Conservation (phyloP, 2,113 vertebrate genomes). For the Anguilla rostrata region DNA sequence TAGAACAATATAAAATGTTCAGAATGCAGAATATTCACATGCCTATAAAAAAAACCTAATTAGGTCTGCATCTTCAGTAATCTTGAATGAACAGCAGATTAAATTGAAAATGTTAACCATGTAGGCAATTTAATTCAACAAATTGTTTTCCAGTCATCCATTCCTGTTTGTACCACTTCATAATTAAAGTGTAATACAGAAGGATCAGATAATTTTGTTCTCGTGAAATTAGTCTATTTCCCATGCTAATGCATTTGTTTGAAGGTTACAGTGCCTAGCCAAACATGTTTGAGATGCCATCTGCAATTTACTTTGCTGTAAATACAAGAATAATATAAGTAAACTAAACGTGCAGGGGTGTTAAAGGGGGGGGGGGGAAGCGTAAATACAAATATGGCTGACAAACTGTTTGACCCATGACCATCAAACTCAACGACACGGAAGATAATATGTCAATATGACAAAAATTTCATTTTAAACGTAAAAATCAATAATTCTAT, state of each 20-base stretch:
- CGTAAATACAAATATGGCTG: too few species aligned
- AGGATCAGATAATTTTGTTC: not conserved
- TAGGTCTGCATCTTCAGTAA: not conserved
- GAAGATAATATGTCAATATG: too few species aligned
- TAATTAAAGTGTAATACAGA: not conserved
- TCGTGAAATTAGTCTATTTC: not conserved
- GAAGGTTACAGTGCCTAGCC: not conserved
- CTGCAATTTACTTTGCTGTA: not conserved
- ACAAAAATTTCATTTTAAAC: too few species aligned
- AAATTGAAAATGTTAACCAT: conserved; percentile 8
- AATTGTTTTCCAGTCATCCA: not conserved
- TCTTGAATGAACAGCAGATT: not conserved
- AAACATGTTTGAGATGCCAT: not conserved
- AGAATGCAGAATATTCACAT: not conserved
- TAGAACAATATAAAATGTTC: too few species aligned
- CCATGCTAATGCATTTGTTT: not conserved
- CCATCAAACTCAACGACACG: not conserved
- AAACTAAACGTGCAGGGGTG: too few species aligned
- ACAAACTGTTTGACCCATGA: not conserved
- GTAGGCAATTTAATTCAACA: conserved; percentile 7
- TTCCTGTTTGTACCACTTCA: not conserved
- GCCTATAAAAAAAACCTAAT: not conserved
- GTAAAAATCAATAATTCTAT: too few species aligned
- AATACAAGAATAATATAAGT: too few species aligned
- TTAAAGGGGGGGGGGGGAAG: too few species aligned